These are phyloP conservation scores for Mandrillus leucophaeus DNA, from an alignment of 2,113 vertebrate genomes.

Conservation along the genomic window DNA sequence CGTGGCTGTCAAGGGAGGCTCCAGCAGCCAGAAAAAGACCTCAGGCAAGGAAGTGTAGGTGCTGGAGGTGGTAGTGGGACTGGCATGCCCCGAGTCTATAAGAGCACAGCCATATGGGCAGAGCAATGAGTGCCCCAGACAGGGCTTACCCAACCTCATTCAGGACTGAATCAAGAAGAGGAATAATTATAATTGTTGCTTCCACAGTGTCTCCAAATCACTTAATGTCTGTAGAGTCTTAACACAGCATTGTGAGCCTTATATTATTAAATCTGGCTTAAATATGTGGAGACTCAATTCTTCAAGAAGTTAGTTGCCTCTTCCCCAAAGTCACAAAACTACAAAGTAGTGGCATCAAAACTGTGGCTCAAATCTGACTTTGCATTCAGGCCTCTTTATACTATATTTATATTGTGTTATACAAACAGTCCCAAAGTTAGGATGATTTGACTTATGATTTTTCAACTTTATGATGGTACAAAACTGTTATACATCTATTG, in stretches of 20 bases:
- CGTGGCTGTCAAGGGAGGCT: not conserved
- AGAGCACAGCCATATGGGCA: not conserved
- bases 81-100: not conserved
- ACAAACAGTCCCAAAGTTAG: not conserved
- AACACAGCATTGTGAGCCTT: accelerated
- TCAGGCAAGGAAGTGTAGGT: not conserved
- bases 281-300: not conserved
- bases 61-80: not conserved
- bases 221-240: not conserved
- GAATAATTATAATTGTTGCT: not conserved
- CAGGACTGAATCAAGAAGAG: not conserved
- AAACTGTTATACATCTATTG: not conserved
- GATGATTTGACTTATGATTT: not conserved
- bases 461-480: not conserved
- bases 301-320: not conserved
- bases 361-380: not conserved
- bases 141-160: not conserved
- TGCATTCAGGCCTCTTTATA: not conserved
- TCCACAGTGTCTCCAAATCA: not conserved
- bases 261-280: not conserved
- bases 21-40: not conserved
- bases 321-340: not conserved
- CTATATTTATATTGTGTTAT: not conserved
- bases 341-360: not conserved
- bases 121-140: accelerated